Percentiles rank a stretch among this genome's conserved stretches.
phyloP scores from a whole-genome alignment of 2,797 vertebrate genomes.

The Hybognathus amarus region DNA sequence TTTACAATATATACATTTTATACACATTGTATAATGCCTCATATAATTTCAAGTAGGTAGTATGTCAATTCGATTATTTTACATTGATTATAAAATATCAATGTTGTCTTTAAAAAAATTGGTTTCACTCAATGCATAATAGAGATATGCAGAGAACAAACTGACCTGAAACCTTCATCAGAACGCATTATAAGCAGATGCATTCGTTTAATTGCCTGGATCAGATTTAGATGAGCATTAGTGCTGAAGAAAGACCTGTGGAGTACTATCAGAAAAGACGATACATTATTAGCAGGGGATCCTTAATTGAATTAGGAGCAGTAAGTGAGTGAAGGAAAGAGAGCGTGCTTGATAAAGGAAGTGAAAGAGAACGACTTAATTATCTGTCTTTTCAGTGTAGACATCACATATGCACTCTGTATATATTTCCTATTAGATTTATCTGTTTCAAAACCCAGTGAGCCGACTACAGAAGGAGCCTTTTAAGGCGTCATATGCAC shows the following conservation, averaged over 20 bases:
- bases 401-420: not conserved
- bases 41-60: not conserved
- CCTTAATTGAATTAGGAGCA: slow-evolving; percentile 21
- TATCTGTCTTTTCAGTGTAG: not conserved
- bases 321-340: not conserved
- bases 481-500: not conserved
- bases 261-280: not conserved
- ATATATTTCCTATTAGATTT: not conserved
- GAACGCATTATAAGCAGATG: slow-evolving; percentile 1
- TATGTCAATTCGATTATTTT: not conserved
- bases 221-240: slow-evolving; percentile 5
- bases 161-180: not conserved
- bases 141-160: not conserved
- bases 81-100: not conserved
- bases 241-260: not conserved
- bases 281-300: slow-evolving; percentile 27
- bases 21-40: not conserved
- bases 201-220: slow-evolving; percentile 10
- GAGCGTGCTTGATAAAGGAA: not conserved
- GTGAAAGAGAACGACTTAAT: not conserved
- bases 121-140: not conserved
- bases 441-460: not conserved
- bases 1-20: not conserved
- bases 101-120: not conserved
- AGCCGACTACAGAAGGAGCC: not conserved